Conservation (phyloP, 1,140 invertebrate species). For the Leguminivora glycinivorella region DNA sequence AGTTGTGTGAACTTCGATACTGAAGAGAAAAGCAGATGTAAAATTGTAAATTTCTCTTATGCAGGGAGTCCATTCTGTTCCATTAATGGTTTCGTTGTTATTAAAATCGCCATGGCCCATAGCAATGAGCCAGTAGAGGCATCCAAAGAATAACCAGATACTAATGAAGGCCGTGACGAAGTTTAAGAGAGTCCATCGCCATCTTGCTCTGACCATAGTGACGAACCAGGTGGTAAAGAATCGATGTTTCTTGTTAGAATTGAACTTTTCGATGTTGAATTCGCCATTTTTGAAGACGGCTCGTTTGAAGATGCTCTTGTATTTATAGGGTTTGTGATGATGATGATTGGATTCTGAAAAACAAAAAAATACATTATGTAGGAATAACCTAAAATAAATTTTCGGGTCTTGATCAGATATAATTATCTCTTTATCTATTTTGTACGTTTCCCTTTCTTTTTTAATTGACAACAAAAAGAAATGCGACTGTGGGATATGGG, state of each 20-base stretch:
- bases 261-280: constrained; percentile 90
- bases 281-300: constrained; percentile 96
- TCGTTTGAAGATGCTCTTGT: constrained; percentile 61
- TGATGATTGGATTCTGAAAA: constrained; percentile 27
- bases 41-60: constrained; percentile 89
- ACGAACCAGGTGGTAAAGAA: constrained; percentile 90
- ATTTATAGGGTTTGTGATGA: constrained; percentile 36
- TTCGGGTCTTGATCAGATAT: too few relatives aligned
- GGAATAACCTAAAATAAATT: too few relatives aligned
- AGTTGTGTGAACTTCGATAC: constrained; percentile 93
- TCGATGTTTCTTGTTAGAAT: constrained; percentile 85
- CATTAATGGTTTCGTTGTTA: constrained; percentile 80
- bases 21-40: constrained; percentile 92
- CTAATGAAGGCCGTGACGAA: constrained; percentile 92
- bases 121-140: constrained; percentile 93
- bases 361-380: neutral
- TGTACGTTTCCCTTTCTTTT: too few relatives aligned
- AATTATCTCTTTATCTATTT: too few relatives aligned
- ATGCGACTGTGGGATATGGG: too few relatives aligned
- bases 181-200: constrained; percentile 96
- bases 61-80: constrained; percentile 87
- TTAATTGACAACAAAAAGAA: too few relatives aligned
- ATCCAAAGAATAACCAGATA: constrained; percentile 93
- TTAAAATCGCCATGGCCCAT: constrained; percentile 93
- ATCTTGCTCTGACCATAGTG: constrained; percentile 92